Percentiles rank a stretch among this genome's conserved stretches.
Conservation (phyloP, 2,888 invertebrate genomes). For the Tipula helvola region DNA sequence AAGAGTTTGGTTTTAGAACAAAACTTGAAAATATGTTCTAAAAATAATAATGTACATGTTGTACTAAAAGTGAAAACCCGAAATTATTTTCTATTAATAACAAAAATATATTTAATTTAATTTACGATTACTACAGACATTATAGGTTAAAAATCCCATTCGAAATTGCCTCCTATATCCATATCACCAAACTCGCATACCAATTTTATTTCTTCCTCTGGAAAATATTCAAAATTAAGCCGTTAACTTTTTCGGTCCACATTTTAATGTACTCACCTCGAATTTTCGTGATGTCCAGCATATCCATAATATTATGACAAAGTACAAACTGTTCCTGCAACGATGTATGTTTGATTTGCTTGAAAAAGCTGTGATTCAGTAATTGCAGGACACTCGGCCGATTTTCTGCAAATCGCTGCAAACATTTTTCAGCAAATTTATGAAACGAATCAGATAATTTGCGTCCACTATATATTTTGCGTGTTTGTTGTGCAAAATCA, state of each 20-base stretch:
- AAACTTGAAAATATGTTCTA: too few relatives aligned
- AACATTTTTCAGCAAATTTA: conserved; percentile 57
- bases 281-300: conserved; percentile 24
- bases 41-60: neutral
- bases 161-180: conserved; percentile 7
- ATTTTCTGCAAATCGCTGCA: conserved; percentile 53
- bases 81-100: neutral
- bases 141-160: conserved; percentile 8
- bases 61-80: neutral
- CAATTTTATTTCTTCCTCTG: neutral
- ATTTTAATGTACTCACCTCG: conserved; percentile 21
- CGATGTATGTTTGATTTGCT: conserved; percentile 39
- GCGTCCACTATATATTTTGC: conserved; percentile 43
- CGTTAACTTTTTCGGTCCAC: neutral
- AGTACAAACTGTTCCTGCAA: conserved; percentile 29
- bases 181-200: conserved; percentile 10
- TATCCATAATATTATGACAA: conserved; percentile 22
- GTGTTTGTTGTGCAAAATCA: conserved; percentile 26
- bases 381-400: conserved; percentile 59
- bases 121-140: neutral
- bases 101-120: conserved; percentile 8
- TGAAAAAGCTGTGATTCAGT: conserved; percentile 62
- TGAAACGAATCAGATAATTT: conserved; percentile 67
- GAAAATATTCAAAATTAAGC: neutral
- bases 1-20: neutral